These are phyloP conservation scores for Euphysa ruthae DNA, from an alignment of 30 jellyfish, hydroid and myxozoan species.

Conservation along the genomic window DNA sequence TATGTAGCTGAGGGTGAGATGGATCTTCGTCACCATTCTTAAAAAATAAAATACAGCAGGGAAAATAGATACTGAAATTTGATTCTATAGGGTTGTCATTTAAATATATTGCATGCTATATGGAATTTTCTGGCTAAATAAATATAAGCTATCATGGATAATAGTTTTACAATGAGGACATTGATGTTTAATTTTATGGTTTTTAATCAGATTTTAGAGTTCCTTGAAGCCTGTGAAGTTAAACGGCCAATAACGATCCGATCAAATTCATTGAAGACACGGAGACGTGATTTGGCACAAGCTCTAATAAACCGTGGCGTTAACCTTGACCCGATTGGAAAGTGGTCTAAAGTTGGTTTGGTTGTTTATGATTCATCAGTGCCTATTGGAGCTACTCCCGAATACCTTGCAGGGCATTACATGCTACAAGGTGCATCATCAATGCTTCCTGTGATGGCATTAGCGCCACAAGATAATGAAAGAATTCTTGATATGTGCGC, in stretches of 20 bases:
- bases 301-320: slow-evolving; percentile 99
- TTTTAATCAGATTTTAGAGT: slow-evolving; percentile 78
- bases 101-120: too few species aligned
- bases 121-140: too few species aligned
- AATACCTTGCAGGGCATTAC: slow-evolving; percentile 98
- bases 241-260: slow-evolving; percentile 91
- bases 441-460: slow-evolving; percentile 93
- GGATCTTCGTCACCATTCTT: too few species aligned
- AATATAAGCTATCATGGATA: too few species aligned
- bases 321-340: slow-evolving; percentile 95
- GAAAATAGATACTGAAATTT: too few species aligned
- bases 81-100: too few species aligned
- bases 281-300: slow-evolving; percentile 98
- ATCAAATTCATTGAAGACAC: slow-evolving; percentile 76
- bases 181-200: not conserved
- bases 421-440: slow-evolving; percentile 98
- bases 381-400: slow-evolving; percentile 99
- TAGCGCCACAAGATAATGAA: slow-evolving; percentile 95
- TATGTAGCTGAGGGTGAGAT: too few species aligned
- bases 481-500: slow-evolving; percentile 94
- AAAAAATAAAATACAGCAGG: too few species aligned
- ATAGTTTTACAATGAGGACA: too few species aligned
- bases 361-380: slow-evolving; percentile 98
- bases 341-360: slow-evolving; percentile 99
- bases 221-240: slow-evolving; percentile 94